A percentile compares a stretch with the other conserved stretches of the same genome.
These are phyloP conservation scores for Lynx canadensis DNA, from an alignment of 2,113 vertebrate species.

Conservation along the genomic window DNA sequence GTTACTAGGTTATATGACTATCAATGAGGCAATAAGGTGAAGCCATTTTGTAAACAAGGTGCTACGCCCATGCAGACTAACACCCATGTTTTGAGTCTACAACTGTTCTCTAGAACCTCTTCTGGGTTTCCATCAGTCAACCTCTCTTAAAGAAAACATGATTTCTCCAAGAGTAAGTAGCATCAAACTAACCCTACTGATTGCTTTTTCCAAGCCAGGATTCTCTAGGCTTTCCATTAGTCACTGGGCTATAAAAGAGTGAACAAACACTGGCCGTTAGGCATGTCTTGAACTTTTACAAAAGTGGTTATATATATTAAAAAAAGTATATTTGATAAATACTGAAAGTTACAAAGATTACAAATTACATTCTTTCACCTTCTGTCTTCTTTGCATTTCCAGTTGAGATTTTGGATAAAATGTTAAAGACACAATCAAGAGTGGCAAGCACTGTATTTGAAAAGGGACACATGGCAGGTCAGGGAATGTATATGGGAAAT, in stretches of 20 bases:
- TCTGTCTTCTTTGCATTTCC: slow-evolving; percentile 4
- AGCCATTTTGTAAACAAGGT: neutral
- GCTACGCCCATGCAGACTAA: neutral
- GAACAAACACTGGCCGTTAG: neutral
- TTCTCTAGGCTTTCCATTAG: neutral
- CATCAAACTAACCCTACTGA: neutral
- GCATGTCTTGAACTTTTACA: neutral
- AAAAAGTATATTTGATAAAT: slow-evolving; percentile 25
- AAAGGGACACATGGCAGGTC: neutral
- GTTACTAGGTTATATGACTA: neutral
- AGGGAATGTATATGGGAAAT: neutral
- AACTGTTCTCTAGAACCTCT: neutral
- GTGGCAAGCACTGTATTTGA: neutral
- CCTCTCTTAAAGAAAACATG: slow-evolving; percentile 9
- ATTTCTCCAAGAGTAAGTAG: neutral
- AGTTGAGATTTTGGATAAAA: neutral
- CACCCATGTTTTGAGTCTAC: neutral
- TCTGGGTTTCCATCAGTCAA: neutral
- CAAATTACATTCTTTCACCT: neutral
- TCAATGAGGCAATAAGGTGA: neutral
- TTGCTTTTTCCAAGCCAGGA: neutral
- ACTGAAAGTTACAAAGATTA: slow-evolving; percentile 1
- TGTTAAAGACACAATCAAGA: slow-evolving; percentile 17
- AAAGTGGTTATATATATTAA: neutral
- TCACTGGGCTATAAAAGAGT: neutral